These are phyloP conservation scores for Meloidogyne exigua DNA, from an alignment of 1,140 invertebrate genomes.

Conservation along the genomic window DNA sequence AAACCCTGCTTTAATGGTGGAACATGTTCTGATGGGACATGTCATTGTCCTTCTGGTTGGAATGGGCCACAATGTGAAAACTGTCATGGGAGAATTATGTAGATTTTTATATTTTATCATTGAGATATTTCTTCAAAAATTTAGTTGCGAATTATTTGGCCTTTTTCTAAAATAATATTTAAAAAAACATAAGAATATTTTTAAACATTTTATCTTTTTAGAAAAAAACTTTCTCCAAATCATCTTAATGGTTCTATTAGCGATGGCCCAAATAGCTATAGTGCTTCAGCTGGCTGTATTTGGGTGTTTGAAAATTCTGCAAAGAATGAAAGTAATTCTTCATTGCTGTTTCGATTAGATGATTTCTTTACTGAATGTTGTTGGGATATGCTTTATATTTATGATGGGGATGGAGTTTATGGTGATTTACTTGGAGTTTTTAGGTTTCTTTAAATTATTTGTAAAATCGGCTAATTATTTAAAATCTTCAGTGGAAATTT, in stretches of 20 bases:
- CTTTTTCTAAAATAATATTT: too few relatives aligned
- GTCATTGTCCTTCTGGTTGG: constrained; percentile 52
- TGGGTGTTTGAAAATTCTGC: constrained; percentile 56
- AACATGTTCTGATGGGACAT: constrained; percentile 44
- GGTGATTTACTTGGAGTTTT: constrained; percentile 57
- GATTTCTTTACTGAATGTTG: constrained; percentile 63
- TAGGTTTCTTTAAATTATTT: constrained; percentile 41
- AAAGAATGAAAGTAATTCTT: neutral
- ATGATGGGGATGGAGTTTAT: constrained; percentile 60
- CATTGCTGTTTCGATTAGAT: constrained; percentile 48
- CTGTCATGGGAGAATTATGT: constrained; percentile 56
- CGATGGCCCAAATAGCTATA: constrained; percentile 55
- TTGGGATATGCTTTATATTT: constrained; percentile 63
- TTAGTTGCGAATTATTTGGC: too few relatives aligned
- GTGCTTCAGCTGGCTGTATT: constrained; percentile 52
- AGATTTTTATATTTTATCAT: constrained; percentile 1
- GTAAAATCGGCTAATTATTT: neutral
- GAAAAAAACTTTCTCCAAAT: constrained; percentile 23
- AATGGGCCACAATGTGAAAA: constrained; percentile 58
- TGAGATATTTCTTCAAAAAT: neutral
- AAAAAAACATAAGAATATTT: too few relatives aligned
- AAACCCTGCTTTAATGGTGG: constrained; percentile 59
- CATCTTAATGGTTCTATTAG: constrained; percentile 46
- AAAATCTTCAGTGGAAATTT: constrained; percentile 38
- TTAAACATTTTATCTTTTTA: neutral